phyloP scores from a whole-genome alignment of 2,113 vertebrate species.

The Globicephala melas region DNA sequence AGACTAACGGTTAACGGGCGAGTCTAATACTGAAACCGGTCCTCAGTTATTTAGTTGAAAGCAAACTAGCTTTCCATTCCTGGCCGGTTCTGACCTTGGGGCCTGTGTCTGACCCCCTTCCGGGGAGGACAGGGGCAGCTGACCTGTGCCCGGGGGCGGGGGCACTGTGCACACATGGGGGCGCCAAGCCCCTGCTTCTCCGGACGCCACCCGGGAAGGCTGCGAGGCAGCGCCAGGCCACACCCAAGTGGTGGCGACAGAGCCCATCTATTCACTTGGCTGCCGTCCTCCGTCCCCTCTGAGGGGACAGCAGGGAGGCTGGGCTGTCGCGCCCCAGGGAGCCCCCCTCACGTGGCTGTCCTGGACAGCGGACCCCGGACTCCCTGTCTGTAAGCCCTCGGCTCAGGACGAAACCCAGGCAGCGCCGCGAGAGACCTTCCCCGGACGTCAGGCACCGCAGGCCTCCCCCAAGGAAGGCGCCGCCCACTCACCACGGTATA shows the following conservation, averaged over 20 bases:
- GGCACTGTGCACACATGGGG: neutral
- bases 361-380: fast-evolving
- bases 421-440: neutral
- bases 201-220: fast-evolving
- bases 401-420: neutral
- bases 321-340: neutral
- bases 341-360: neutral
- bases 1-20: fast-evolving
- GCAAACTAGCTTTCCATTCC: neutral
- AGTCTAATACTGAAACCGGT: neutral
- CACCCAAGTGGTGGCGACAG: fast-evolving
- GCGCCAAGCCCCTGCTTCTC: neutral
- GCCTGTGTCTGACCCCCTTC: neutral
- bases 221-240: neutral
- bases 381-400: fast-evolving
- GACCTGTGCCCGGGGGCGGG: neutral
- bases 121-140: neutral
- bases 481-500: constrained; percentile 74
- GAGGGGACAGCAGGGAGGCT: neutral
- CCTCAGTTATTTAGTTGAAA: fast-evolving
- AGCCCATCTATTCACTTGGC: neutral
- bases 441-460: neutral
- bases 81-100: fast-evolving
- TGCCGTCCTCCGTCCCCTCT: neutral
- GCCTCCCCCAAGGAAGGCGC: neutral